Evolutionary conservation across 2,888 invertebrate species (phyloP).

Genomic region (Heterodera filipjevi): DNA sequence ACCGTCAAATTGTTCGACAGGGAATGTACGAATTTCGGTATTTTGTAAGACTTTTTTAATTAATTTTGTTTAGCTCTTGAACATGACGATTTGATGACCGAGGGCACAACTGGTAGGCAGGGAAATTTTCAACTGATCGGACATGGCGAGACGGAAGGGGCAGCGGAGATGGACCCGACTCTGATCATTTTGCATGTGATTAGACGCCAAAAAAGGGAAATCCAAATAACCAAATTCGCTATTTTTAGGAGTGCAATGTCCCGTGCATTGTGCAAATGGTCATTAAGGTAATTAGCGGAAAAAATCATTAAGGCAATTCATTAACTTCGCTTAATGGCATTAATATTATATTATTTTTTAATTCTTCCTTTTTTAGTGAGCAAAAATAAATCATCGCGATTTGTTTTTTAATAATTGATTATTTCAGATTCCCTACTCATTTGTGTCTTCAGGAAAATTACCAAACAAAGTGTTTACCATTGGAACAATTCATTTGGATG

Average conservation of each 20-base stretch:
- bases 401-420: background rate
- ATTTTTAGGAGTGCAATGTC: background rate
- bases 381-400: background rate
- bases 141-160: constrained; percentile 38
- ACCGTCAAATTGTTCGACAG: constrained; percentile 60
- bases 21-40: constrained; percentile 41
- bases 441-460: background rate
- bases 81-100: constrained; percentile 57
- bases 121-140: constrained; percentile 53
- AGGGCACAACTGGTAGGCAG: constrained; percentile 48
- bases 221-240: background rate
- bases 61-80: constrained; percentile 39
- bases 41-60: background rate
- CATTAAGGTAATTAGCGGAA: background rate
- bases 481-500: background rate
- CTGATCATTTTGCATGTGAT: constrained; percentile 43
- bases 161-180: constrained; percentile 45
- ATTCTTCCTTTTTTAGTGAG: too few relatives aligned
- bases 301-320: background rate
- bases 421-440: background rate
- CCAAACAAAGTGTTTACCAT: background rate
- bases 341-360: background rate
- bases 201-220: background rate
- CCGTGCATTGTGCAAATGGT: constrained; percentile 1
- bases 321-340: too few relatives aligned